Evolutionary conservation across 2,113 vertebrate genomes (phyloP).

Genomic region (Sardina pilchardus): DNA sequence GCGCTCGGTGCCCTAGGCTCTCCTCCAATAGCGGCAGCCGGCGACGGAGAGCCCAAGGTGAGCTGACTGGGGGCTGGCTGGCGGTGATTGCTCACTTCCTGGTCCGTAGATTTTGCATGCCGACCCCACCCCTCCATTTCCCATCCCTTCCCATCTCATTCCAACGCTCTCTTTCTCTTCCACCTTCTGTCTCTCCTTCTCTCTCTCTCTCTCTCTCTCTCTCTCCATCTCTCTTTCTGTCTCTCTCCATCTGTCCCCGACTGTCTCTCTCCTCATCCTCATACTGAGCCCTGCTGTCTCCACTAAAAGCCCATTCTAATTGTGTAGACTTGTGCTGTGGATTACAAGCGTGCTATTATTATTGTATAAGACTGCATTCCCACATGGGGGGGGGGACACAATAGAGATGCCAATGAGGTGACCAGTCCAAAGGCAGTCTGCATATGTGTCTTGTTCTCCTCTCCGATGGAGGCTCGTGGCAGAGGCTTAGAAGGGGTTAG

Average conservation of each 20-base stretch:
- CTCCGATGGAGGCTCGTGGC: neutral
- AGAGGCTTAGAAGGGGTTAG: too few species aligned
- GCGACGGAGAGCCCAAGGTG: conserved; percentile 56
- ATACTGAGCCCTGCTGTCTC: neutral
- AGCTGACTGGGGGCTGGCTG: conserved; percentile 50
- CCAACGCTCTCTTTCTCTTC: neutral
- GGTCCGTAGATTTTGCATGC: conserved; percentile 56
- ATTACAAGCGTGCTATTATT: neutral
- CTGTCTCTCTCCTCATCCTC: neutral
- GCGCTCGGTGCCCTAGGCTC: neutral
- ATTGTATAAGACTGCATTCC: neutral
- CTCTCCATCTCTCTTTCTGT: neutral
- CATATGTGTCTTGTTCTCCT: neutral
- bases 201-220: neutral
- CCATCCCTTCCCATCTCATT: neutral
- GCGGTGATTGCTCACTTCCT: conserved; percentile 47
- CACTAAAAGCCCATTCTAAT: neutral
- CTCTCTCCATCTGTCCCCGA: neutral
- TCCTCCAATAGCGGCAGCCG: conserved; percentile 56
- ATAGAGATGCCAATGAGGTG: neutral
- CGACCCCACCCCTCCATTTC: neutral
- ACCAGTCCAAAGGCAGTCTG: neutral
- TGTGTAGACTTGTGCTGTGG: neutral
- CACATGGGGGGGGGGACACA: neutral
- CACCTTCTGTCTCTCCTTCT: neutral